Base-by-base conservation (phyloP, 2,888 invertebrate species). In the Trichopoda pennipes region DNA sequence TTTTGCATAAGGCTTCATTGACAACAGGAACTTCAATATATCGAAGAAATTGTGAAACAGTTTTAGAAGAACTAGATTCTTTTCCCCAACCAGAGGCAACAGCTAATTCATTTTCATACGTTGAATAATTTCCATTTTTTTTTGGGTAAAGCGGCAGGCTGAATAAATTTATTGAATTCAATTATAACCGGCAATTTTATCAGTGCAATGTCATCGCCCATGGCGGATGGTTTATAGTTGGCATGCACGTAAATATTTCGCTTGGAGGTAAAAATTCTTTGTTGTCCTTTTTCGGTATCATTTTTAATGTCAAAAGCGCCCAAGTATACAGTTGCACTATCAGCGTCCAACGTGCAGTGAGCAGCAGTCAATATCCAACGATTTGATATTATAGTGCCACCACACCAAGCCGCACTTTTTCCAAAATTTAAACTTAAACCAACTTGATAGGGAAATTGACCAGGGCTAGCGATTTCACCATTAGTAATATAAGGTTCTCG, bases 331-430 rank as follows among this genome's bases (percentile, higher is more conserved):
- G 80, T 84, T 23, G 84, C 86, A 47, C 84, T 75, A 35, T 83
- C 58, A 14, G 80, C 85, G 49, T 72, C 66, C 17, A 87, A 87
- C 8, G 89, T 86, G 81, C 90, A 90, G 79, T 90, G 90, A 49
- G 90, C 90, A 12, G 90, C 90, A 2, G 90, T 89, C 3, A 91
- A 16, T n/a, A 91, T 61, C 86, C 86, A 87, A 16, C 86, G 87
- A 10, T 87, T 21, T 3, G 89, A 88, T 68, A 90, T 87, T 58
- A 91, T 19, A 64, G 87, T 86, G 55, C 90, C 91, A 32, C 90
- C 90, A 63, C 90, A 90, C 88, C 88, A 90, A 23, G 84, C 85
- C 1, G 85, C 85, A 1, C 84, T 80, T 0, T 21, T 0, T 1
- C 55, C 55, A 3, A 87, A 28, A 53, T 85, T 76, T 3, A 90